Percentiles rank a stretch among this genome's conserved stretches.
Conservation (phyloP, 1,140 invertebrate species). For the Pachyrhynchus sulphureomaculatus region DNA sequence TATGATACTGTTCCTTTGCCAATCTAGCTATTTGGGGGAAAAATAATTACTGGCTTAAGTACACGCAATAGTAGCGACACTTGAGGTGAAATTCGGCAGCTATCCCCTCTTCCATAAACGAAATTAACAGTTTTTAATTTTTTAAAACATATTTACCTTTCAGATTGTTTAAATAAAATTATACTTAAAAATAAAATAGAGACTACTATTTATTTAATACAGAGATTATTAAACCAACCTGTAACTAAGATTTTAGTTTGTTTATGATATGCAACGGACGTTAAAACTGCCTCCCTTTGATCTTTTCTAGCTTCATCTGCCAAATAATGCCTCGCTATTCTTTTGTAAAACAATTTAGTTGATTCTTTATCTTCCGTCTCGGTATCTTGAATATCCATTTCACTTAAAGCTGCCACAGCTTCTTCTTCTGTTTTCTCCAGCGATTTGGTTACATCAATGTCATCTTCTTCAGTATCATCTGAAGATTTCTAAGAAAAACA, state of each 20-base stretch:
- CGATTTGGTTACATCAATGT: slow-evolving; percentile 55
- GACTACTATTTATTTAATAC: too few relatives aligned
- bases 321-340: slow-evolving; percentile 70
- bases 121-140: too few relatives aligned
- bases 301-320: slow-evolving; percentile 67
- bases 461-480: slow-evolving; percentile 59
- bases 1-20: too few relatives aligned
- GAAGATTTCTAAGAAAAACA: slow-evolving; percentile 34
- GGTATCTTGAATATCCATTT: slow-evolving; percentile 51
- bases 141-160: too few relatives aligned
- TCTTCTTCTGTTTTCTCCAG: slow-evolving; percentile 55
- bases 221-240: slow-evolving; percentile 48
- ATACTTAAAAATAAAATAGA: too few relatives aligned
- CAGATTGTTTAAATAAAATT: too few relatives aligned
- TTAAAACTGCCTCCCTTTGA: slow-evolving; percentile 63
- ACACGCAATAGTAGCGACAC: too few relatives aligned
- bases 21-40: too few relatives aligned
- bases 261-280: slow-evolving; percentile 78
- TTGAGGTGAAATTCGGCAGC: too few relatives aligned
- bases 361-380: slow-evolving; percentile 49
- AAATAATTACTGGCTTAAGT: too few relatives aligned
- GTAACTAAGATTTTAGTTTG: slow-evolving; percentile 76
- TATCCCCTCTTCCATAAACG: too few relatives aligned
- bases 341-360: slow-evolving; percentile 67
- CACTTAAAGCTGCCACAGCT: slow-evolving; percentile 54